Base-by-base conservation (phyloP, 2,113 vertebrate species). In the Excalfactoria chinensis region DNA sequence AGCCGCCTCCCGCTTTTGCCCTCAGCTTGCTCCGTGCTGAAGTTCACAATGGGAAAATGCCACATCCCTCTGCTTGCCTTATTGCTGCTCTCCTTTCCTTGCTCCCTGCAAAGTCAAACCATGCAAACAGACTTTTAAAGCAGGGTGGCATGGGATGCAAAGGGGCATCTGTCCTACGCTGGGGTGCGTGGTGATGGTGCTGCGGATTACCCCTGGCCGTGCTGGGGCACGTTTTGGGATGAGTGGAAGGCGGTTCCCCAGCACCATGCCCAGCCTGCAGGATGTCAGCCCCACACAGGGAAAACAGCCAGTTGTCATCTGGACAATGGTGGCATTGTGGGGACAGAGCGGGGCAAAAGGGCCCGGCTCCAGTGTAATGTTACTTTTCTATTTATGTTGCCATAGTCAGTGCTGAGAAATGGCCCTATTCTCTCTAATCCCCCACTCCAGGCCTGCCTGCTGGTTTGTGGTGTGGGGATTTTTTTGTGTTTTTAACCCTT, bases 301-400 rank as follows among this genome's bases (percentile, higher is more conserved):
- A 97, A 95, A 97, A 97, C 95, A 95, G 96, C 95, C 93, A 95
- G 96, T 97, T 96, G 96, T 96, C 89, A 95, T 91, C 93, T 69
- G 87, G 96, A 97, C 96, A 97, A 96, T 93, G 70, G 93, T 87
- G 83, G 82, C 90, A 97, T 97, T 97, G 97, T 97, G 32, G 88
- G 68, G 80, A 90, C 56, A 76, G 84, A 95, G 92, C 64, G 46
- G 93, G 95, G 80, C 79, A 40, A 95, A 95, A 93, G 93, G 93
- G 94, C 91, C 90, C 76, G 1, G 93, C 94, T 95, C 95, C 81
- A 88, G 72, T 21, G 2, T 86, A 93, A 96, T 89, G 93, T 97
- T 95, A 94, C 77, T 86, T 95, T 97, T 96, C 95, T 93, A 89
- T 95, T 95, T 95, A 92, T 0, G 85, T 92, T 96, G 95, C 93